These are phyloP conservation scores for Diprion similis DNA, from an alignment of 1,140 invertebrate genomes.

Conservation along the genomic window DNA sequence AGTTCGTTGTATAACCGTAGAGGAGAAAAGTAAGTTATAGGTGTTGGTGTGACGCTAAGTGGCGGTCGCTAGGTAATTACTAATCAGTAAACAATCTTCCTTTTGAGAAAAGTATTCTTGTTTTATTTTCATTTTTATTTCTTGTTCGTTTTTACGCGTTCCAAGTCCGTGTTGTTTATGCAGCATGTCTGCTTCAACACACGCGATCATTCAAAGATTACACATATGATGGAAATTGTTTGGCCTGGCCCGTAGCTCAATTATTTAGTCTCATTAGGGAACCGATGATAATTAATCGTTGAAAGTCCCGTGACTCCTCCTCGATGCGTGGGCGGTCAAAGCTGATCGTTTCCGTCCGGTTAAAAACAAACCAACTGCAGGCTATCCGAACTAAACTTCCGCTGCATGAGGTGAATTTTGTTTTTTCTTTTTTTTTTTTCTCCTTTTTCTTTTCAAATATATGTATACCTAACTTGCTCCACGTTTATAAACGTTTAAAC, in stretches of 20 bases:
- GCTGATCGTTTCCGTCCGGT: conserved; percentile 6
- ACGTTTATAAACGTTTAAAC: background rate
- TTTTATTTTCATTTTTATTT: background rate
- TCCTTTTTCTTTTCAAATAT: background rate
- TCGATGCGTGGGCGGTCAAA: background rate
- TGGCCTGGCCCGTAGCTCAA: background rate
- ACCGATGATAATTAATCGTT: conserved; percentile 6
- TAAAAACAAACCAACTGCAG: background rate
- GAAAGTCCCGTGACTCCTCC: conserved; percentile 1
- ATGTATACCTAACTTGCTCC: background rate
- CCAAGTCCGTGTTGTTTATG: no score
- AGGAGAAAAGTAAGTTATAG: background rate
- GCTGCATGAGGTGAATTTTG: background rate
- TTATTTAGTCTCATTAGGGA: conserved; percentile 7
- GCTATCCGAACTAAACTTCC: background rate
- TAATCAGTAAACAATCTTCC: conserved; percentile 6
- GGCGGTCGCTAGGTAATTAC: background rate
- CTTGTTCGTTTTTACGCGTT: background rate
- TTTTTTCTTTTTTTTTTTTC: background rate
- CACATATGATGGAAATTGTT: background rate
- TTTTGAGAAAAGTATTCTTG: background rate
- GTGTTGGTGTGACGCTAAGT: background rate
- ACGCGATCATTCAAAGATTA: background rate
- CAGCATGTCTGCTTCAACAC: background rate
- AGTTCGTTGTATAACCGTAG: no score